Evolutionary conservation across 2,888 invertebrate species (phyloP).

Genomic region (Drosophila lutescens): DNA sequence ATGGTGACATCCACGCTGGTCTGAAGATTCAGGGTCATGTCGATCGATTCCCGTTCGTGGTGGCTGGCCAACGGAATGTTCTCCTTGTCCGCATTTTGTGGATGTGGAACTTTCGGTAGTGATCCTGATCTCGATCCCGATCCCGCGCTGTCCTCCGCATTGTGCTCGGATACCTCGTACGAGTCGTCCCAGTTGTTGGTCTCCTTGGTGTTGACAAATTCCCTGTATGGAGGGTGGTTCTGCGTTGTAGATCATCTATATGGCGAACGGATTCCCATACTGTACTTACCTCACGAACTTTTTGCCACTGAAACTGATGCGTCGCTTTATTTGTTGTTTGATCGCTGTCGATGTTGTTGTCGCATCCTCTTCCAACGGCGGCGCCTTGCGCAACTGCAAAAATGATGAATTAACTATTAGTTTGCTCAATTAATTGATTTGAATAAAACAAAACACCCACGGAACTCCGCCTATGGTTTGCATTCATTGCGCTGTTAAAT

Average conservation of each 20-base stretch:
- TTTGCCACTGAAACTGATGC: slow-evolving; percentile 70
- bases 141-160: slow-evolving; percentile 53
- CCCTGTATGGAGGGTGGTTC: slow-evolving; percentile 40
- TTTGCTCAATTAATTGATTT: not conserved
- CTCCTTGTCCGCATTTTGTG: slow-evolving; percentile 39
- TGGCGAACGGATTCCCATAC: not conserved
- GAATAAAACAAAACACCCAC: slow-evolving; percentile 31
- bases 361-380: slow-evolving; percentile 19
- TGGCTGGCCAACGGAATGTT: slow-evolving; percentile 25
- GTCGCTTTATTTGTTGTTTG: slow-evolving; percentile 47
- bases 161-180: slow-evolving; percentile 65
- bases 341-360: not conserved
- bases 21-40: slow-evolving; percentile 51
- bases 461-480: slow-evolving; percentile 55
- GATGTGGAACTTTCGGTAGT: too few relatives aligned
- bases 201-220: slow-evolving; percentile 59
- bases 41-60: slow-evolving; percentile 1
- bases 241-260: not conserved
- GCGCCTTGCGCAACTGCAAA: slow-evolving; percentile 46
- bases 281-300: slow-evolving; percentile 59
- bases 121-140: not conserved
- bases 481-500: slow-evolving; percentile 42
- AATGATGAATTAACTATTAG: not conserved
- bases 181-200: slow-evolving; percentile 58
- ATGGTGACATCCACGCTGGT: slow-evolving; percentile 61